Conservation (phyloP, 1,140 invertebrate species). For the Bombus pascuorum region DNA sequence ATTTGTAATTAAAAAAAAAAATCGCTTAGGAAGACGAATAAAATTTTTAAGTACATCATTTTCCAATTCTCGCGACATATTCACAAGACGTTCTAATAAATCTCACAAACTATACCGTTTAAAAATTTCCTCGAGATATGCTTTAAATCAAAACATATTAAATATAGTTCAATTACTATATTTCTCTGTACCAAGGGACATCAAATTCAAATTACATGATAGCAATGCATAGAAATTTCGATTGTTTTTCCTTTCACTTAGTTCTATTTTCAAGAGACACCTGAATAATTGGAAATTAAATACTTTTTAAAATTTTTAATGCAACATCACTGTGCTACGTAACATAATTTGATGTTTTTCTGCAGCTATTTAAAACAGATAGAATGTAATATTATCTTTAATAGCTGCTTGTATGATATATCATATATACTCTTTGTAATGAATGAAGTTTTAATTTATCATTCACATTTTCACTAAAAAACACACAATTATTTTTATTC, state of each 20-base stretch:
- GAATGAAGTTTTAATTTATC: slow-evolving; percentile 41
- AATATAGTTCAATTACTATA: slow-evolving; percentile 9
- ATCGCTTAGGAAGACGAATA: neutral
- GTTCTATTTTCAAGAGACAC: neutral
- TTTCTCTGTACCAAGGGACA: slow-evolving; percentile 24
- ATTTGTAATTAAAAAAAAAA: neutral
- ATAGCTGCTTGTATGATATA: slow-evolving; percentile 46
- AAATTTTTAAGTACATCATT: slow-evolving; percentile 30
- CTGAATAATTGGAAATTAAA: neutral
- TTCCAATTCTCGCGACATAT: neutral
- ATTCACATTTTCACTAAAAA: slow-evolving; percentile 35
- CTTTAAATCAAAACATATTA: slow-evolving; percentile 7
- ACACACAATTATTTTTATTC: slow-evolving; percentile 42
- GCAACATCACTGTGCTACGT: neutral
- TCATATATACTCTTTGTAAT: slow-evolving; percentile 32
- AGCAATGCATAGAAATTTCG: slow-evolving; percentile 17
- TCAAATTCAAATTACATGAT: slow-evolving; percentile 31
- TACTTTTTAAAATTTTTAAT: neutral
- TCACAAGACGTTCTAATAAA: neutral
- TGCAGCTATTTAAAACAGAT: slow-evolving; percentile 8
- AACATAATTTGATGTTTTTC: slow-evolving; percentile 43
- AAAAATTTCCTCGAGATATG: neutral
- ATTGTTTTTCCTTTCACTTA: neutral
- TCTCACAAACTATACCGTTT: slow-evolving; percentile 10
- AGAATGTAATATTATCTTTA: slow-evolving; percentile 17